Evolutionary conservation across 1,140 invertebrate species (phyloP).

Genomic region (Conus betulinus): DNA sequence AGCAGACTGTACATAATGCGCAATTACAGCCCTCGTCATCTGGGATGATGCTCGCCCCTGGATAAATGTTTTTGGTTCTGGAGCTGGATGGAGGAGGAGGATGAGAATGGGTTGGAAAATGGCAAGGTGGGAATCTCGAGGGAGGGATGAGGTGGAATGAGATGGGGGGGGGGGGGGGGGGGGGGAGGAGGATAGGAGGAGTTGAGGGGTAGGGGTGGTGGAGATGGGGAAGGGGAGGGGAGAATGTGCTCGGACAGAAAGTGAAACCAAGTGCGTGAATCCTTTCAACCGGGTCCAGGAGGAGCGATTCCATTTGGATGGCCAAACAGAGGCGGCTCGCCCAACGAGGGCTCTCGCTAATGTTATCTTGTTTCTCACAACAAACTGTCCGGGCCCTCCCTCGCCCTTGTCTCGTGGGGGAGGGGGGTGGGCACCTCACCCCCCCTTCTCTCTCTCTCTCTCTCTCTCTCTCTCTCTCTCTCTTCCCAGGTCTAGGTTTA

Average conservation of each 20-base stretch:
- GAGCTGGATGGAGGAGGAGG: no score
- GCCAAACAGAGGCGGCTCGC: neutral
- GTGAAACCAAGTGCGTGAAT: neutral
- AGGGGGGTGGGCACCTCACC: no score
- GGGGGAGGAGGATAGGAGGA: neutral
- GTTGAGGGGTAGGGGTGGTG: neutral
- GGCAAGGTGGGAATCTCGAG: no score
- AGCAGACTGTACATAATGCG: no score
- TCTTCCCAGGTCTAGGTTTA: neutral
- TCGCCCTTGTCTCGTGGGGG: neutral
- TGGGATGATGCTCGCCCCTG: no score
- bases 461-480: neutral
- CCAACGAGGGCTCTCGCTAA: neutral
- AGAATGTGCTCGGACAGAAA: neutral
- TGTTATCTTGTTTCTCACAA: conserved; percentile 21
- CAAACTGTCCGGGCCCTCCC: neutral
- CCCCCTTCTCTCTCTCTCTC: neutral
- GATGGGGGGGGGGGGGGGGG: neutral
- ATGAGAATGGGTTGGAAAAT: no score
- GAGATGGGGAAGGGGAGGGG: neutral
- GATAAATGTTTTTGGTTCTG: no score
- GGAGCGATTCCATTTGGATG: neutral
- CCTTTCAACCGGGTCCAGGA: neutral
- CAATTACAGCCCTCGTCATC: no score
- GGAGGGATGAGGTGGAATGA: neutral